These are phyloP conservation scores for Ellobium chinense DNA, from an alignment of 2,888 invertebrate genomes.

Conservation along the genomic window DNA sequence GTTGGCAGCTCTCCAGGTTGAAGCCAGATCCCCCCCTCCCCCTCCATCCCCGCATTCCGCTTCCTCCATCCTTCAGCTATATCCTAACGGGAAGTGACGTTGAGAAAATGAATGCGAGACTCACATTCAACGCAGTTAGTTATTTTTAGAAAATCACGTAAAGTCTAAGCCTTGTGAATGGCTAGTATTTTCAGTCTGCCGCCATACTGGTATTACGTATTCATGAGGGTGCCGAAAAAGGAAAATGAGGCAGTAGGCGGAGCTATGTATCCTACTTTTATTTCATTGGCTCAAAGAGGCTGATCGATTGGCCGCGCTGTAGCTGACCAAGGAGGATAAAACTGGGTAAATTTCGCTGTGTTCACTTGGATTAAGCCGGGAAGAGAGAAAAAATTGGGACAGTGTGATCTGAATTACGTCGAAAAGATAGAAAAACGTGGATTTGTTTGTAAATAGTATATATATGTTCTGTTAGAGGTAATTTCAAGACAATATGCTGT, in stretches of 20 bases:
- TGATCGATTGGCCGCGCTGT: neutral
- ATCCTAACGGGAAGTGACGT: slow-evolving; percentile 41
- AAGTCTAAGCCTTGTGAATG: slow-evolving; percentile 41
- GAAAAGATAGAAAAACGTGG: no score
- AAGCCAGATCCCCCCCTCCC: no score
- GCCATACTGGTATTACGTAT: slow-evolving; percentile 39
- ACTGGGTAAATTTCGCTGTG: no score
- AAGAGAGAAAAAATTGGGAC: neutral
- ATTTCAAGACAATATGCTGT: no score
- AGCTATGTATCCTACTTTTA: slow-evolving; percentile 30
- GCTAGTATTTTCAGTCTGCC: slow-evolving; percentile 40
- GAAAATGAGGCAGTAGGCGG: slow-evolving; percentile 49
- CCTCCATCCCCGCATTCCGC: no score
- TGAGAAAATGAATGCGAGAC: neutral
- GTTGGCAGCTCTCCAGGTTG: no score
- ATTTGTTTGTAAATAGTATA: slow-evolving; percentile 9
- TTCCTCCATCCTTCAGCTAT: no score
- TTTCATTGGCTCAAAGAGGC: neutral
- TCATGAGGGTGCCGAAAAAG: slow-evolving; percentile 33
- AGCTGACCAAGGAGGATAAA: neutral
- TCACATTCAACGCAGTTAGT: neutral
- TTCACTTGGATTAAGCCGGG: no score
- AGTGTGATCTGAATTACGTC: neutral
- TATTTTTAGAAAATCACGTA: slow-evolving; percentile 53
- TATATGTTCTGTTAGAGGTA: no score